These are phyloP conservation scores for Azemiops feae DNA, from an alignment of 2,113 vertebrate genomes.

Conservation along the genomic window DNA sequence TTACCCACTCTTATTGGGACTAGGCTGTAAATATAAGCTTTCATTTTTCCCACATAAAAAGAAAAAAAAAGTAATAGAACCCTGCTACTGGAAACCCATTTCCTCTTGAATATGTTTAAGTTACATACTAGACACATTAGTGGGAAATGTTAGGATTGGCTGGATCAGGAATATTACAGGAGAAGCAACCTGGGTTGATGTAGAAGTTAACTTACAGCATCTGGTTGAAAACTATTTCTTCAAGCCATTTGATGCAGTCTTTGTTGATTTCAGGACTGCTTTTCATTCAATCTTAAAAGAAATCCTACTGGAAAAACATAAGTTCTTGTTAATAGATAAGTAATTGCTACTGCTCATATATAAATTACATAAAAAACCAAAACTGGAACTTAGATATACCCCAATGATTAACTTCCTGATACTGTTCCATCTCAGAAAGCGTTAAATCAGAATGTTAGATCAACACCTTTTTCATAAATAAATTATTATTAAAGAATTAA, in stretches of 20 bases:
- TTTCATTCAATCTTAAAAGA: neutral
- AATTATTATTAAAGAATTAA: neutral
- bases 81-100: neutral
- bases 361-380: neutral
- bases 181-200: neutral
- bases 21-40: neutral
- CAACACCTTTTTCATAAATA: neutral
- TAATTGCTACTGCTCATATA: neutral
- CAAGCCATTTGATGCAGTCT: neutral
- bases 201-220: neutral
- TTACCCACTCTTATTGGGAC: neutral
- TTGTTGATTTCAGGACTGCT: neutral
- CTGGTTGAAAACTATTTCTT: neutral
- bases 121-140: neutral
- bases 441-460: neutral
- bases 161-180: neutral
- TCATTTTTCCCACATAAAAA: neutral
- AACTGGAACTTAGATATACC: neutral
- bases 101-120: neutral
- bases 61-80: neutral
- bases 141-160: neutral
- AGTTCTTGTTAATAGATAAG: neutral
- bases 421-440: neutral
- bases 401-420: neutral
- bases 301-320: neutral